Conservation (phyloP, 2,797 vertebrate genomes). For the Nyctalus aviator region DNA sequence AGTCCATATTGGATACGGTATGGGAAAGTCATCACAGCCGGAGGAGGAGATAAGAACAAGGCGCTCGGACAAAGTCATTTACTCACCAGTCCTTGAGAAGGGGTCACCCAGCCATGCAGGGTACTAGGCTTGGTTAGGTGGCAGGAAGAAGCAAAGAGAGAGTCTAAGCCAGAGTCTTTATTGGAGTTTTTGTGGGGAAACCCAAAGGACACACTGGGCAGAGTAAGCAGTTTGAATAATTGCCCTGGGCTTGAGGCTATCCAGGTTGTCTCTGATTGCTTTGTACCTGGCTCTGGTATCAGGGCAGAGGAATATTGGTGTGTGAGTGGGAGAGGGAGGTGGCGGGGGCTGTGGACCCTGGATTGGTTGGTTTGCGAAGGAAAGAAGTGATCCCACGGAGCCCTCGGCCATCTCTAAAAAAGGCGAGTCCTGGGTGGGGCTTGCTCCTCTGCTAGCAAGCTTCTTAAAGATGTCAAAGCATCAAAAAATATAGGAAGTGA, state of each 20-base stretch:
- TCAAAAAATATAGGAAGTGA: background rate
- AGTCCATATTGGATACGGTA: too few species aligned
- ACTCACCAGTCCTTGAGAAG: background rate
- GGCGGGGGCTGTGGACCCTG: background rate
- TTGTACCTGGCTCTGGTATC: background rate
- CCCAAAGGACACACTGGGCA: background rate
- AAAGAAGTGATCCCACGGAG: background rate
- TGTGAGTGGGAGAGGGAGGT: background rate
- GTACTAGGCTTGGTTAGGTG: background rate
- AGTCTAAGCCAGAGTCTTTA: background rate
- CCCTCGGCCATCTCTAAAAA: background rate
- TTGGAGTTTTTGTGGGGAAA: background rate
- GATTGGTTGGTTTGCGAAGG: background rate
- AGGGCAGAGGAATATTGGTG: background rate
- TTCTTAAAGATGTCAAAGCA: constrained; percentile 7
- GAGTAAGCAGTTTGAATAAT: background rate
- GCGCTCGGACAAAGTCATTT: background rate
- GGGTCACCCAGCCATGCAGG: background rate
- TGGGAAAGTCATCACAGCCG: background rate
- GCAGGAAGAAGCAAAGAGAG: background rate
- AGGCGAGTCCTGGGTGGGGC: background rate
- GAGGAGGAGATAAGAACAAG: background rate
- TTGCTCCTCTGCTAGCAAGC: background rate
- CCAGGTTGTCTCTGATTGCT: background rate
- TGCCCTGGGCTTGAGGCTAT: background rate